Conservation (phyloP, 2,888 invertebrate genomes). For the Physocephala rufipes region DNA sequence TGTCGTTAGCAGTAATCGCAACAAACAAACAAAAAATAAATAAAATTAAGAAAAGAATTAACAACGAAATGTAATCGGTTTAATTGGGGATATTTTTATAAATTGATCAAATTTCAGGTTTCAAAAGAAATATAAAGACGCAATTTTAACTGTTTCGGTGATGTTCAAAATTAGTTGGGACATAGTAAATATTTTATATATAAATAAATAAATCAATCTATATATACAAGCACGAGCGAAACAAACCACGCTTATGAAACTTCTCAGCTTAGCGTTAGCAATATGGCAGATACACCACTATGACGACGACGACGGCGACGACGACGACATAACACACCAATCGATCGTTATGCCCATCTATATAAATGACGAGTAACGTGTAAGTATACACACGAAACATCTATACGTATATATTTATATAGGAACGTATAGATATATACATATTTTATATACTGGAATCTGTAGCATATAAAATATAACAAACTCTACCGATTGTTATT, state of each 20-base stretch:
- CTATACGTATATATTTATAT: slow-evolving; percentile 6
- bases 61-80: not conserved
- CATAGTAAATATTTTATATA: not conserved
- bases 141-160: slow-evolving; percentile 6
- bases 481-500: no score
- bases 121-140: not conserved
- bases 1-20: slow-evolving; percentile 18
- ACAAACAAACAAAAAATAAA: not conserved
- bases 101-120: not conserved
- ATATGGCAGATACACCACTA: no score
- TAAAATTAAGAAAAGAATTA: no score
- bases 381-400: not conserved
- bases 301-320: no score
- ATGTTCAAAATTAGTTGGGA: not conserved
- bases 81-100: not conserved
- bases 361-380: no score
- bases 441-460: not conserved
- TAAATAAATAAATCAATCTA: no score
- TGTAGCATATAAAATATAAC: no score
- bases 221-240: not conserved
- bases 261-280: not conserved
- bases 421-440: not conserved
- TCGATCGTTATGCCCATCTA: not conserved
- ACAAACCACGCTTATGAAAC: not conserved
- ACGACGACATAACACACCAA: no score